A percentile compares a stretch with the other conserved stretches of the same genome.
Conservation (phyloP, 2,797 vertebrate species). For the Epinephelus awoara region DNA sequence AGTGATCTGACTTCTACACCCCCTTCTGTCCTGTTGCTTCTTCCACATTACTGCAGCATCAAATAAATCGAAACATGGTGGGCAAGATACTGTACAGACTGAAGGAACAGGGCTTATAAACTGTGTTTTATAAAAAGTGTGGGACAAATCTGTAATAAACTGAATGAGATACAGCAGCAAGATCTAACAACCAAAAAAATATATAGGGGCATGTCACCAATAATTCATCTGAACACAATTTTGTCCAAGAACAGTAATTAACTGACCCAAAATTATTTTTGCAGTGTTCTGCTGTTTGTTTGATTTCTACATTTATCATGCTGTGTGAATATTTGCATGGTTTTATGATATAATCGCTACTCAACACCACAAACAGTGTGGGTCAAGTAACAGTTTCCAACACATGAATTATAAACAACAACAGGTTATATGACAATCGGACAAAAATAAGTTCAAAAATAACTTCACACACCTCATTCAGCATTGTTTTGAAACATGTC, state of each 20-base stretch:
- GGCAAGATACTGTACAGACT: constrained; percentile 30
- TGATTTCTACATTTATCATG: background rate
- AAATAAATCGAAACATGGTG: constrained; percentile 48
- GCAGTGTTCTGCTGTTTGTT: background rate
- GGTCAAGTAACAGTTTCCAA: background rate
- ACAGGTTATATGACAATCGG: too few species aligned
- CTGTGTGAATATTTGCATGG: background rate
- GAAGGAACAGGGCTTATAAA: constrained; percentile 7
- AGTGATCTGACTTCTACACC: constrained; percentile 68
- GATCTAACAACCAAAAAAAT: background rate
- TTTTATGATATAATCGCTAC: background rate
- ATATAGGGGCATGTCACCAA: background rate
- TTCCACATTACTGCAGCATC: constrained; percentile 55
- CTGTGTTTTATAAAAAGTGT: background rate
- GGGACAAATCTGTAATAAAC: background rate
- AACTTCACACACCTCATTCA: too few species aligned
- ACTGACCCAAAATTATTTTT: background rate
- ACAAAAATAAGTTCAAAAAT: too few species aligned
- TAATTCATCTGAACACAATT: background rate
- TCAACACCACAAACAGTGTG: background rate
- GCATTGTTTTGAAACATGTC: too few species aligned
- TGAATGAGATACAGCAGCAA: background rate
- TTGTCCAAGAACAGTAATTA: background rate
- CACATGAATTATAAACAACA: too few species aligned
- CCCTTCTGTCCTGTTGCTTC: constrained; percentile 54